Percentiles rank a stretch among this genome's conserved stretches.
These are phyloP conservation scores for Mythimna impura DNA, from an alignment of 2,888 invertebrate genomes.

Conservation along the genomic window DNA sequence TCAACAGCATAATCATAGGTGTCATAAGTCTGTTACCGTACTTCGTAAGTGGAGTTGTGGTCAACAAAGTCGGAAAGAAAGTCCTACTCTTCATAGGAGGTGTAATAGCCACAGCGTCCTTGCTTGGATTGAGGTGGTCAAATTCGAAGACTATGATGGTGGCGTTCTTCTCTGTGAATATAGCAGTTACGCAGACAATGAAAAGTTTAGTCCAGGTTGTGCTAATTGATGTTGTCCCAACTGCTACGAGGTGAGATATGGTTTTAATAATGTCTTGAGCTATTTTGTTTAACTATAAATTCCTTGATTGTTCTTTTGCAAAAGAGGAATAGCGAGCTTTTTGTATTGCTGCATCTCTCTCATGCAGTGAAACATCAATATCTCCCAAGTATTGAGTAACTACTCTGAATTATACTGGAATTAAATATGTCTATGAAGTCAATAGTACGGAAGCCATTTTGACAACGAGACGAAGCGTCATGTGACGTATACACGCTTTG, in stretches of 20 bases:
- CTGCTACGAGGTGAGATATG: conserved; percentile 74
- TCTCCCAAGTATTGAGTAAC: no score
- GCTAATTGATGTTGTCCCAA: conserved; percentile 76
- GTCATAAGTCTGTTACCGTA: conserved; percentile 66
- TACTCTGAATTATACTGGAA: no score
- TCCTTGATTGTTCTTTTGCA: no score
- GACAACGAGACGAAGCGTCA: no score
- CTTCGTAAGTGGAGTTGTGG: conserved; percentile 66
- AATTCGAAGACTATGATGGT: conserved; percentile 74
- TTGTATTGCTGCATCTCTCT: no score
- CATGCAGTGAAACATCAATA: no score
- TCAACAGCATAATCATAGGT: conserved; percentile 74
- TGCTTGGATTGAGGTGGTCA: conserved; percentile 74
- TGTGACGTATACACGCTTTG: no score
- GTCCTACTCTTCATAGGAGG: conserved; percentile 67
- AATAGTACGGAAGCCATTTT: no score
- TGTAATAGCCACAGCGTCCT: conserved; percentile 61
- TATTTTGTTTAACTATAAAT: no score
- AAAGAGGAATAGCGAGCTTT: no score
- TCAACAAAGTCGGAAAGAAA: conserved; percentile 74
- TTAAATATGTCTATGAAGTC: no score
- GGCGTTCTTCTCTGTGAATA: conserved; percentile 73
- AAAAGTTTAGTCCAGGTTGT: conserved; percentile 72
- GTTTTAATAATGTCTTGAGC: no score
- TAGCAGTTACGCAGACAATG: conserved; percentile 73